phyloP scores from a whole-genome alignment of 2,113 vertebrate genomes.

The Carettochelys insculpta region DNA sequence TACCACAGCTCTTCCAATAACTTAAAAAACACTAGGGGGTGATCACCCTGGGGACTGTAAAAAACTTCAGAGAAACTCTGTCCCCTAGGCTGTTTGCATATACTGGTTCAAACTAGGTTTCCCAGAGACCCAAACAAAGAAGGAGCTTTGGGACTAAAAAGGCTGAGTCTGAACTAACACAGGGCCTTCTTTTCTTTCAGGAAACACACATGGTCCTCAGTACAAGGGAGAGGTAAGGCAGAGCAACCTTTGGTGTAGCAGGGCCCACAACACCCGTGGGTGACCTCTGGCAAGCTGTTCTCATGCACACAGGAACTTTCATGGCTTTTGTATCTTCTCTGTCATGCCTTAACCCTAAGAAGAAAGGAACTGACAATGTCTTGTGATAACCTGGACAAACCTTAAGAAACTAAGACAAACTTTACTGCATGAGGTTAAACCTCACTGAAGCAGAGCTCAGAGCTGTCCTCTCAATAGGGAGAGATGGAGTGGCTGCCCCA shows the following conservation, averaged over 20 bases:
- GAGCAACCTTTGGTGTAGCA: background rate
- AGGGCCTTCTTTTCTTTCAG: background rate
- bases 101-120: background rate
- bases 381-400: background rate
- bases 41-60: background rate
- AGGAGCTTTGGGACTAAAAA: background rate
- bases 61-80: background rate
- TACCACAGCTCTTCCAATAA: background rate
- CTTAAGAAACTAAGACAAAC: background rate
- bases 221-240: background rate
- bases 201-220: background rate
- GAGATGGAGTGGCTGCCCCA: no score
- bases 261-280: background rate
- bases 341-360: background rate
- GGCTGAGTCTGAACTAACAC: background rate
- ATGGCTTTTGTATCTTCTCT: background rate
- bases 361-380: background rate
- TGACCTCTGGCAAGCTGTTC: background rate
- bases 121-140: background rate
- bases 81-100: background rate
- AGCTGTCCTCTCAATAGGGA: no score
- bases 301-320: background rate
- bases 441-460: background rate
- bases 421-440: background rate
- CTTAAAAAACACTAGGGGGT: background rate